Conservation (phyloP, 2,113 vertebrate species). For the Sisor rabdophorus region DNA sequence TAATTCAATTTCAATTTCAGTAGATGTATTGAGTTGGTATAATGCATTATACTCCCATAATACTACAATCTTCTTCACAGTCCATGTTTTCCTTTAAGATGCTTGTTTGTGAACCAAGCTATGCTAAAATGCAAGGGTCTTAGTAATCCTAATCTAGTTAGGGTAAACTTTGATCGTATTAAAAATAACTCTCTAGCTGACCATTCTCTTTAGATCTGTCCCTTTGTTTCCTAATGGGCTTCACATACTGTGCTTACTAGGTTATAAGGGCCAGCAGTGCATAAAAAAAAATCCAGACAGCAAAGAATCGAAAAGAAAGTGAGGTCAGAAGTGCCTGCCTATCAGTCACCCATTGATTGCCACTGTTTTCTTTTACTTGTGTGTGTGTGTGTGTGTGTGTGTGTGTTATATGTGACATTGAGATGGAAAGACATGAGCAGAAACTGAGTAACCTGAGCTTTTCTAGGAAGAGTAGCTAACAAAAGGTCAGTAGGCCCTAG, state of each 20-base stretch:
- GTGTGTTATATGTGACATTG: neutral
- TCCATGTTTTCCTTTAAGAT: neutral
- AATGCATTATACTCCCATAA: neutral
- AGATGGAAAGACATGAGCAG: neutral
- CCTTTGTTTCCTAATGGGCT: neutral
- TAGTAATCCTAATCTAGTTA: neutral
- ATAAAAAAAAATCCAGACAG: neutral
- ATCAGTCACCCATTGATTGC: constrained; percentile 10
- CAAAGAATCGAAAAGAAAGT: neutral
- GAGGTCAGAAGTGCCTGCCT: neutral
- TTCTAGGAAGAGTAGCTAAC: neutral
- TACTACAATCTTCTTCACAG: neutral
- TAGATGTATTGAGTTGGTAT: neutral
- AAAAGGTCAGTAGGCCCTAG: constrained; percentile 12
- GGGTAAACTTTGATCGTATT: neutral
- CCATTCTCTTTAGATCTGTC: neutral
- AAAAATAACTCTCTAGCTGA: neutral
- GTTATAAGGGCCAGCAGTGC: neutral
- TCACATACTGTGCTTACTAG: neutral
- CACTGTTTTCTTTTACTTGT: neutral
- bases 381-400: neutral
- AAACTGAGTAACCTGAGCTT: constrained; percentile 3
- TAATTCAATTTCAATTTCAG: too few relatives aligned
- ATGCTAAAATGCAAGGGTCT: neutral
- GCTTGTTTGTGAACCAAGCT: neutral